phyloP scores from a whole-genome alignment of 2,888 invertebrate genomes.

The Oligia strigilis region DNA sequence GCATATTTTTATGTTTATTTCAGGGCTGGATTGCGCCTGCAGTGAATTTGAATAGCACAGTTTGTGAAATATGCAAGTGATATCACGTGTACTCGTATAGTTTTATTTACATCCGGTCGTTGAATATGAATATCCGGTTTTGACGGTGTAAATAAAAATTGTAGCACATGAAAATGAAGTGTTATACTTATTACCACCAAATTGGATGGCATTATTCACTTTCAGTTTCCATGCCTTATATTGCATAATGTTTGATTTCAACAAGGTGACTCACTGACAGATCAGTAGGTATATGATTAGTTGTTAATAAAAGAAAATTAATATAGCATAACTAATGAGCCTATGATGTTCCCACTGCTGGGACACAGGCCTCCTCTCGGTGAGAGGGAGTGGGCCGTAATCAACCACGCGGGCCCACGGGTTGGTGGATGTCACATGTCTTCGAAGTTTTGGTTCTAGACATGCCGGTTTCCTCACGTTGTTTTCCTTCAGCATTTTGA shows the following conservation, averaged over 20 bases:
- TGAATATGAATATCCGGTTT: slow-evolving; percentile 64
- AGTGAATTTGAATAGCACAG: slow-evolving; percentile 79
- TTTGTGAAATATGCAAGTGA: slow-evolving; percentile 77
- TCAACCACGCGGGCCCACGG: background rate
- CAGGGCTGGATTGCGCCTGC: slow-evolving; percentile 77
- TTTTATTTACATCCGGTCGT: slow-evolving; percentile 73
- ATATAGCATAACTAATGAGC: background rate
- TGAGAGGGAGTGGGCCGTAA: background rate
- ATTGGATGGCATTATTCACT: background rate
- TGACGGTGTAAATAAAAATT: slow-evolving; percentile 51
- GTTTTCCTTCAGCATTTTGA: background rate
- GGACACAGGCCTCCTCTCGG: no score
- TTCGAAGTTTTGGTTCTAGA: background rate
- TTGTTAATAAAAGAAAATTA: background rate
- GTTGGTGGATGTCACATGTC: background rate
- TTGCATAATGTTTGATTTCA: background rate
- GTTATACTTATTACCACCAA: slow-evolving; percentile 4
- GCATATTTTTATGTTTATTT: slow-evolving; percentile 78
- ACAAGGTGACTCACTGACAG: background rate
- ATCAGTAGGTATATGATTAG: no score
- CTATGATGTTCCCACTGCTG: background rate
- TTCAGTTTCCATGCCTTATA: background rate
- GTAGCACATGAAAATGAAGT: slow-evolving; percentile 10
- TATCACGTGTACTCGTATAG: slow-evolving; percentile 68
- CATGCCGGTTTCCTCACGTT: background rate